Evolutionary conservation across 2,797 vertebrate species (phyloP), one percentile per base, ranked within the genome.

Genomic region (Garrulus glandarius): DNA sequence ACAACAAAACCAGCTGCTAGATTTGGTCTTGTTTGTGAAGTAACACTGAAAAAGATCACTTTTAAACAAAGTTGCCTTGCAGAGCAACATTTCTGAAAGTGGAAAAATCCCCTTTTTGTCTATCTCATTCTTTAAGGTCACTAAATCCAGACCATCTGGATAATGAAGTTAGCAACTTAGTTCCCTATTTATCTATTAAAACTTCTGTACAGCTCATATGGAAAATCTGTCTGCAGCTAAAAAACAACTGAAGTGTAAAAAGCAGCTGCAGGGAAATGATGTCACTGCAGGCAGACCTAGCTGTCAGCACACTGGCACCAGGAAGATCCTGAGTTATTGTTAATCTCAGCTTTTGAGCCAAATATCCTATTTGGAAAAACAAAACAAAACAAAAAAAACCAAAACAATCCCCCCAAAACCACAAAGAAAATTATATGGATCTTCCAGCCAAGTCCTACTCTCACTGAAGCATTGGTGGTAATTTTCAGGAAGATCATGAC

Each of bases 181-280:
- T 36, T 84, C 80, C 53, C 67, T 65, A 78, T 90, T 92, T 84
- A 77, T 82, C 95, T 84, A 96, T 96, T 89, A 96, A 91, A 92
- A 82, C 71, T 94, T 79, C 88, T 87, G 85, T 90, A 81, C 69
- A 84, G 63, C 72, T 94, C 83, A 74, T 57, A 95, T 5, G 83
- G 95, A 96, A 94, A 91, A 93, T 63, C 18, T 71, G 84, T 93
- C 94, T 88, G 64, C 83, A 76, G 87, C 80, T 86, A 87, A 95
- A 95, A 96, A 93, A 56, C 89, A 96, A 91, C 34, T 87, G 53
- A 95, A 91, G 90, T 90, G 74, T 83, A 94, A 95, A 93, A 91
- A 92, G 95, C 91, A 95, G 90, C 93, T 89, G 93, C 81, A 53
- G 92, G 92, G 87, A 89, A 92, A 89, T 82, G 90, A 94, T 89